Conservation (phyloP, 2,888 invertebrate genomes). For the Drosophila falleni region DNA sequence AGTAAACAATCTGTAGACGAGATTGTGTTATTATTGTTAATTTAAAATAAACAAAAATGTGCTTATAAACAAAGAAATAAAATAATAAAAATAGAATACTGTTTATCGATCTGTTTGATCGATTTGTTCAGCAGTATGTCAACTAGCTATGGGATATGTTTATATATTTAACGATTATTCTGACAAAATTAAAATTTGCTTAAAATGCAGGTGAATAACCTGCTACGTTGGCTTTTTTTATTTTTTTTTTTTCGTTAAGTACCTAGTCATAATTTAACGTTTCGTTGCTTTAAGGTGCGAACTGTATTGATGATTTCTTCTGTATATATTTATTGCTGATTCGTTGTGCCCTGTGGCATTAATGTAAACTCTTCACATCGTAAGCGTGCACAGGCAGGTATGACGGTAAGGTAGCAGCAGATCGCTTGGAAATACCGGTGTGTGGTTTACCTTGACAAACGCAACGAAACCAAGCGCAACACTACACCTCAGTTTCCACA, state of each 20-base stretch:
- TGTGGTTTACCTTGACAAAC: slow-evolving; percentile 58
- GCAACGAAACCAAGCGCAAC: slow-evolving; percentile 15
- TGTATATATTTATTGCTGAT: neutral
- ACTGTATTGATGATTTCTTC: slow-evolving; percentile 7
- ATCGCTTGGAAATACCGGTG: slow-evolving; percentile 36
- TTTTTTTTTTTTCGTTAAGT: neutral
- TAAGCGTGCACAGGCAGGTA: slow-evolving; percentile 11
- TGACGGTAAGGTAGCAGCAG: slow-evolving; percentile 13
- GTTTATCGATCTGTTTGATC: neutral
- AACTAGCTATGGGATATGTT: neutral
- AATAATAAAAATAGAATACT: neutral
- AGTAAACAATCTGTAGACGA: slow-evolving; percentile 21
- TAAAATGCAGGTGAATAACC: slow-evolving; percentile 47
- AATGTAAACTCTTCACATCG: slow-evolving; percentile 7
- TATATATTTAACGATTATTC: neutral
- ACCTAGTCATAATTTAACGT: too few relatives aligned
- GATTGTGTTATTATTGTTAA: slow-evolving; percentile 18
- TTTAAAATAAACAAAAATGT: slow-evolving; percentile 13
- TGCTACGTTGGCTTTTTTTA: slow-evolving; percentile 33
- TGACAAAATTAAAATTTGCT: slow-evolving; percentile 20
- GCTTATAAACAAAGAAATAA: slow-evolving; percentile 14
- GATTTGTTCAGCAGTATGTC: too few relatives aligned
- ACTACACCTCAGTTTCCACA: slow-evolving; percentile 55
- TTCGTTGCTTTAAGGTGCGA: neutral
- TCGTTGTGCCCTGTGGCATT: slow-evolving; percentile 12